Evolutionary conservation across 2,113 vertebrate species (phyloP).

Genomic region (Rhinolophus ferrumequinum): DNA sequence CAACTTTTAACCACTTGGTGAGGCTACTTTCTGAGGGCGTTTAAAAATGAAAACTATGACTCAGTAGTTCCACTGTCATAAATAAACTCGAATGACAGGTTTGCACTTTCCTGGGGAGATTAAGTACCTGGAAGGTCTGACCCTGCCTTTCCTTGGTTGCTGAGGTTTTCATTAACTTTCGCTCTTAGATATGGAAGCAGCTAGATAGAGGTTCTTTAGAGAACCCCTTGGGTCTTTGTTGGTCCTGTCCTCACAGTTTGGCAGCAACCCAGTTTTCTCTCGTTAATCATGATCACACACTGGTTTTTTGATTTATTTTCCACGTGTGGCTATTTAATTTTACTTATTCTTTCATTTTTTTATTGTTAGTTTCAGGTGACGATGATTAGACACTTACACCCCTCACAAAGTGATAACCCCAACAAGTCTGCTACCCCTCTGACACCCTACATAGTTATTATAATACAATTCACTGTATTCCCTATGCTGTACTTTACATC

Average conservation of each 20-base stretch:
- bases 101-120: background rate
- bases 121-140: background rate
- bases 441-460: too few relatives aligned
- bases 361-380: too few relatives aligned
- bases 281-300: background rate
- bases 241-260: background rate
- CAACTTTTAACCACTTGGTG: background rate
- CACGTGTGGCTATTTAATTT: too few relatives aligned
- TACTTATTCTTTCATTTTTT: too few relatives aligned
- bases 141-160: background rate
- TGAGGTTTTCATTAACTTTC: background rate
- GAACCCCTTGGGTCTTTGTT: background rate
- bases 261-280: background rate
- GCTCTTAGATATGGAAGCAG: rapidly evolving
- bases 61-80: background rate
- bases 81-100: background rate
- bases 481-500: too few relatives aligned
- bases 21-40: background rate
- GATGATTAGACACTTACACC: too few relatives aligned
- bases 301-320: too few relatives aligned
- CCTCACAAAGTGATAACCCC: too few relatives aligned
- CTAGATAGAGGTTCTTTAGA: background rate
- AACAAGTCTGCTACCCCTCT: too few relatives aligned
- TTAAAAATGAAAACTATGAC: background rate
- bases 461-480: too few relatives aligned